Evolutionary conservation across 1,140 invertebrate genomes (phyloP).

Genomic region (Calliopsis andreniformis): DNA sequence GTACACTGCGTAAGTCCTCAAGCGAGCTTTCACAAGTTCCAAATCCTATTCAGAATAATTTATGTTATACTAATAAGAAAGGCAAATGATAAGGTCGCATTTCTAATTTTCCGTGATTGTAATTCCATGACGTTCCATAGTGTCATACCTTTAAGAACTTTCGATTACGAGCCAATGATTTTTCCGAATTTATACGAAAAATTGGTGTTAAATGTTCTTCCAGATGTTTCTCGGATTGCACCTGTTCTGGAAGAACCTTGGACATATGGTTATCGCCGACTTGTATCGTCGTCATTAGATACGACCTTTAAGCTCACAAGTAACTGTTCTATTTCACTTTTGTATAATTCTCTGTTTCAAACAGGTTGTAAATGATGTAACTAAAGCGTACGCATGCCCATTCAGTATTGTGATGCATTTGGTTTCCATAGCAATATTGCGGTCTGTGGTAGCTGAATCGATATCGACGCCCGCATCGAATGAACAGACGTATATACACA

Average conservation of each 20-base stretch:
- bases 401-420: background rate
- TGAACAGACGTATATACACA: background rate
- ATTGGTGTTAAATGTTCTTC: conserved; percentile 60
- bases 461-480: conserved; percentile 29
- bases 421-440: conserved; percentile 50
- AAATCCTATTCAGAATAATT: conserved; percentile 69
- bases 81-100: too few relatives aligned
- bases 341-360: conserved; percentile 1
- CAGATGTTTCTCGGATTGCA: conserved; percentile 28
- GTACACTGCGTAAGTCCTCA: conserved; percentile 75
- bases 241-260: conserved; percentile 38
- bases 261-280: background rate
- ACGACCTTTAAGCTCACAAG: background rate
- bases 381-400: background rate
- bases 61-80: background rate
- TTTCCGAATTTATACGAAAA: conserved; percentile 61
- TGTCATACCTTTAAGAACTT: conserved; percentile 72
- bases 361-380: background rate
- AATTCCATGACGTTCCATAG: background rate
- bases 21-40: conserved; percentile 72
- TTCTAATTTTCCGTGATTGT: too few relatives aligned
- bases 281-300: conserved; percentile 15
- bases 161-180: conserved; percentile 68
- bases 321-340: conserved; percentile 9
- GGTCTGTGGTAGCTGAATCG: conserved; percentile 20